phyloP scores from a whole-genome alignment of 1,140 invertebrate species.

The Popillia japonica region DNA sequence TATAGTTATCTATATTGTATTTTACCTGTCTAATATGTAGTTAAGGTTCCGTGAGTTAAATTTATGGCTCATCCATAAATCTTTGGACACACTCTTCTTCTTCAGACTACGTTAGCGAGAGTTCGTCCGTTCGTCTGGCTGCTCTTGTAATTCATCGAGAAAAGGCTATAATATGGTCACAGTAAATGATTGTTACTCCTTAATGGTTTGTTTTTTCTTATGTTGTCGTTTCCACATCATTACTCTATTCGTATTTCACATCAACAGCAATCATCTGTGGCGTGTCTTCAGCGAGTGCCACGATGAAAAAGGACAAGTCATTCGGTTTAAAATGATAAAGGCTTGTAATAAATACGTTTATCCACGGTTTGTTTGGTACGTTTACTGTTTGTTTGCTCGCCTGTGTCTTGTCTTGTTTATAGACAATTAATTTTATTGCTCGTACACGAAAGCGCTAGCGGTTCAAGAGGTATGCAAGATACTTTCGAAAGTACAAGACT shows the following conservation, averaged over 20 bases:
- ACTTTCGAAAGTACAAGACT: neutral
- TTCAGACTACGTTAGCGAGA: neutral
- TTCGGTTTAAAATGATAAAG: conserved; percentile 29
- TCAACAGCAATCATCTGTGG: conserved; percentile 26
- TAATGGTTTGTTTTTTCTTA: conserved; percentile 13
- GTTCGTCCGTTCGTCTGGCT: neutral
- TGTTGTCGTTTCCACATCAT: conserved; percentile 34
- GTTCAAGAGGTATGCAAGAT: neutral
- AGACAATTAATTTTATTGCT: conserved; percentile 22
- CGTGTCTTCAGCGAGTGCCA: neutral
- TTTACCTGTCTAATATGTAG: conserved; percentile 46
- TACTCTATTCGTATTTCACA: conserved; percentile 30
- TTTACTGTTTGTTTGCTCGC: conserved; percentile 7
- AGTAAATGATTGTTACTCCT: conserved; percentile 35
- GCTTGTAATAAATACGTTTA: conserved; percentile 22
- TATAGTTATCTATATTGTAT: conserved; percentile 44
- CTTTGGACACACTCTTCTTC: conserved; percentile 40
- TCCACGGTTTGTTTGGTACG: conserved; percentile 15
- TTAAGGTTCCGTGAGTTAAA: conserved; percentile 40
- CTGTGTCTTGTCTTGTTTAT: conserved; percentile 15
- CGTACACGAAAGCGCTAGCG: neutral
- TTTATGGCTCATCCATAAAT: conserved; percentile 43
- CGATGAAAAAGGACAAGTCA: neutral
- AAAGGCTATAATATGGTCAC: conserved; percentile 18
- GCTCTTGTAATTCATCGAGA: neutral